phyloP scores from a whole-genome alignment of 2,888 invertebrate species.

The Pristionchus mayeri region DNA sequence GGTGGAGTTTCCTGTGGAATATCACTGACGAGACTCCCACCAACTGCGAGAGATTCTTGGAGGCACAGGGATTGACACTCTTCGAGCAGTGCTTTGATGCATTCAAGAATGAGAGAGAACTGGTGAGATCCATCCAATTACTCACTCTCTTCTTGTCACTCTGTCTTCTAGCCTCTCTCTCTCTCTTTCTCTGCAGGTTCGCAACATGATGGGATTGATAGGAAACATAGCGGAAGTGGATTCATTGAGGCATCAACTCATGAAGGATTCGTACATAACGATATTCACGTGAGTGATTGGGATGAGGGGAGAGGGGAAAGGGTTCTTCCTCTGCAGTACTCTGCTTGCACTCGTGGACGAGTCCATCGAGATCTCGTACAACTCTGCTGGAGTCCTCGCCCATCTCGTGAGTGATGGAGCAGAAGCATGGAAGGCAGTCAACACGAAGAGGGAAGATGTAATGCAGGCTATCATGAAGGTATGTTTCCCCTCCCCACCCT shows the following conservation, averaged over 20 bases:
- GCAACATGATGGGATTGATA: conserved; percentile 95
- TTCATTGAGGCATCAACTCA: conserved; percentile 86
- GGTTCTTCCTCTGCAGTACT: conserved; percentile 79
- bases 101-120: conserved; percentile 62
- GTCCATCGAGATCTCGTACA: conserved; percentile 88
- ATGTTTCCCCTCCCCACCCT: not conserved
- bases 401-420: conserved; percentile 95
- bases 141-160: too few relatives aligned
- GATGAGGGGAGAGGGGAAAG: not conserved
- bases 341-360: conserved; percentile 89
- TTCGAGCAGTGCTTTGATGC: conserved; percentile 90
- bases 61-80: conserved; percentile 89
- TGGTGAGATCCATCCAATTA: conserved; percentile 48
- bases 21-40: conserved; percentile 89
- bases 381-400: conserved; percentile 85
- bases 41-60: conserved; percentile 92
- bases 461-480: conserved; percentile 69
- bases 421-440: conserved; percentile 83
- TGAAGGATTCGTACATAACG: conserved; percentile 87
- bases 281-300: conserved; percentile 82
- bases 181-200: conserved; percentile 78
- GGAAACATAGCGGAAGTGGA: conserved; percentile 97
- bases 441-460: conserved; percentile 61
- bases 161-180: too few relatives aligned
- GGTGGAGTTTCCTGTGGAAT: conserved; percentile 99